Conservation (phyloP, 2,888 invertebrate genomes). For the Campaea margaritaria region DNA sequence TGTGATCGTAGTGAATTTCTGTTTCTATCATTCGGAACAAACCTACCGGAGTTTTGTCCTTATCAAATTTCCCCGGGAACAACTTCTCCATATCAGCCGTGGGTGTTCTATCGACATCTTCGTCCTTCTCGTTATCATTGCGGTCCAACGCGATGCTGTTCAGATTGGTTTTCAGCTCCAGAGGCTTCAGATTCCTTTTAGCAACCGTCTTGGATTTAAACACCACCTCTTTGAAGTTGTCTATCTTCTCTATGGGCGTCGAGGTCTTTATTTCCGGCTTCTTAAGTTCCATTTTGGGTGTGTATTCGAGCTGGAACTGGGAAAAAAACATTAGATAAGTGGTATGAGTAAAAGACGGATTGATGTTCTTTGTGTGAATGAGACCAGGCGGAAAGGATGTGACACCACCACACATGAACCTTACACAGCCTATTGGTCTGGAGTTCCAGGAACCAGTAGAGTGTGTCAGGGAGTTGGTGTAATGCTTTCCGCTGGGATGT, state of each 20-base stretch:
- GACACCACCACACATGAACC: no score
- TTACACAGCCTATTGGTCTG: no score
- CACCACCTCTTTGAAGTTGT: constrained; percentile 53
- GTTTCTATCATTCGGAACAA: no score
- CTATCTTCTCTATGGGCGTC: constrained; percentile 40
- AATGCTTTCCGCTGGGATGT: no score
- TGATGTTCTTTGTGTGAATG: no score
- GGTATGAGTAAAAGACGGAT: no score
- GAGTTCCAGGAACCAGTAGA: no score
- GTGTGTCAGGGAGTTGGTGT: no score
- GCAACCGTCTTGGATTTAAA: constrained; percentile 72
- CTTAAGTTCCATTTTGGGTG: constrained; percentile 44
- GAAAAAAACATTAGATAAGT: no score
- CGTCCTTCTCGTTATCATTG: constrained; percentile 83
- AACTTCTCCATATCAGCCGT: constrained; percentile 63
- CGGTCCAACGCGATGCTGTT: constrained; percentile 66
- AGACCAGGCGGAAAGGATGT: no score
- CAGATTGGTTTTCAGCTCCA: constrained; percentile 84
- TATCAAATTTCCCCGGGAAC: constrained; percentile 59
- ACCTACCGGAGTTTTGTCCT: constrained; percentile 77
- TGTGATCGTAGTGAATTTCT: no score
- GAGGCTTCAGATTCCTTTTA: constrained; percentile 79
- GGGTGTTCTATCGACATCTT: constrained; percentile 68
- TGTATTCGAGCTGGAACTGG: constrained; percentile 29
- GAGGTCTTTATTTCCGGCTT: constrained; percentile 42